A percentile compares a stretch with the other conserved stretches of the same genome.
Conservation (phyloP, 2,113 vertebrate genomes). For the Chamaetylas fuelleborni region DNA sequence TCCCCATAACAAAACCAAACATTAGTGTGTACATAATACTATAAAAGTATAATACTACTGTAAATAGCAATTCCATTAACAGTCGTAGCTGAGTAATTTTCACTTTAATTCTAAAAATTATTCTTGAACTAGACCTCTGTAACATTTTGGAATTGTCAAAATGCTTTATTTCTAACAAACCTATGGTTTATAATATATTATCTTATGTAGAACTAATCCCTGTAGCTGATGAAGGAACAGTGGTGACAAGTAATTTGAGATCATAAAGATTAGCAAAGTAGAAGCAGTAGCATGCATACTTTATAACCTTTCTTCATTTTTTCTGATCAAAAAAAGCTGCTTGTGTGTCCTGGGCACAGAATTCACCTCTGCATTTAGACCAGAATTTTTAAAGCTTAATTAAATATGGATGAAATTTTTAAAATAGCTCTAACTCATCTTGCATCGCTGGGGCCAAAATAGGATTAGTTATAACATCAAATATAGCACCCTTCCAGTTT, state of each 20-base stretch:
- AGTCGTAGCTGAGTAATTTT: background rate
- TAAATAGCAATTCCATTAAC: background rate
- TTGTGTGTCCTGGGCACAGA: background rate
- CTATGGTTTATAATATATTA: background rate
- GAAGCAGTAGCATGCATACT: background rate
- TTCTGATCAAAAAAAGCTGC: constrained; percentile 11
- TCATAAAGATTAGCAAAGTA: background rate
- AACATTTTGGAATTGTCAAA: background rate
- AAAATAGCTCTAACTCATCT: constrained; percentile 13
- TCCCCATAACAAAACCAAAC: constrained; percentile 25
- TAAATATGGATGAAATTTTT: constrained; percentile 37
- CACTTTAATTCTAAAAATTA: background rate
- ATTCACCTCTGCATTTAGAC: background rate
- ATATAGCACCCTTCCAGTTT: background rate
- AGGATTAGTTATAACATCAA: background rate
- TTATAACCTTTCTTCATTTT: constrained; percentile 16
- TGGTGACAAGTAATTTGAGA: background rate
- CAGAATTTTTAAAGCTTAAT: constrained; percentile 24
- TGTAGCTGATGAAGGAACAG: constrained; percentile 9
- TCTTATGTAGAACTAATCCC: background rate
- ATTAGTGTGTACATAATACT: background rate
- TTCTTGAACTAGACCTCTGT: background rate
- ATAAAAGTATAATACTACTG: background rate
- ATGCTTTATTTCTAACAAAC: background rate
- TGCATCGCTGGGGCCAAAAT: background rate